These are phyloP conservation scores for Heterochromis multidens DNA, from an alignment of 2,113 vertebrate genomes.

Conservation along the genomic window DNA sequence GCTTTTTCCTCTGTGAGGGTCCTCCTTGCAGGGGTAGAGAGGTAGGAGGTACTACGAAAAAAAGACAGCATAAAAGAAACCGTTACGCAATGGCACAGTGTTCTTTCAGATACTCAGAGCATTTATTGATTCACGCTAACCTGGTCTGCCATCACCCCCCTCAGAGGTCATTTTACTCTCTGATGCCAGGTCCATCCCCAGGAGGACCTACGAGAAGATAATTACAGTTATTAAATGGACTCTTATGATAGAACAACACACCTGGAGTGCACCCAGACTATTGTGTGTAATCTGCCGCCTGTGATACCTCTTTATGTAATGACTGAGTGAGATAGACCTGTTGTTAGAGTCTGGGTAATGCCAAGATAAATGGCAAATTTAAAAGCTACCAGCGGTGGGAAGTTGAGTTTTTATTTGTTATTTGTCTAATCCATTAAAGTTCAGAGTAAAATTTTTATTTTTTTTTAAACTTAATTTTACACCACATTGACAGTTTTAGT, in stretches of 20 bases:
- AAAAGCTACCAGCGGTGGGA: neutral
- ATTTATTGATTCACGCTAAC: slow-evolving; percentile 64
- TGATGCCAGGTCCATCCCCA: slow-evolving; percentile 82
- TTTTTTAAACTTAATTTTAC: neutral
- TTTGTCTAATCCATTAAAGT: neutral
- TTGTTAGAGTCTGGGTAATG: neutral
- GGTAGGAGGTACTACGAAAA: slow-evolving; percentile 73
- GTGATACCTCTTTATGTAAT: neutral
- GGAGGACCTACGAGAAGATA: slow-evolving; percentile 66
- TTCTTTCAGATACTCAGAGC: neutral
- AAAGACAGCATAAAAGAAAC: neutral
- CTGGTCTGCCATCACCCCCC: slow-evolving; percentile 83
- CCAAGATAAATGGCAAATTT: neutral
- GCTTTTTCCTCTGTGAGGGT: slow-evolving; percentile 85
- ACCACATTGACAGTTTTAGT: neutral
- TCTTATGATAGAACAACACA: neutral
- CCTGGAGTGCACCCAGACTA: neutral
- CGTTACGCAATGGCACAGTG: neutral
- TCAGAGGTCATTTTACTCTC: slow-evolving; percentile 73
- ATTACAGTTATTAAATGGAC: neutral
- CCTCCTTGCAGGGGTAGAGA: slow-evolving; percentile 86
- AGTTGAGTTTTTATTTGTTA: neutral
- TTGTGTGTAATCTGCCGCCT: neutral
- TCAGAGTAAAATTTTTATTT: neutral
- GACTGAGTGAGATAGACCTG: neutral